Conservation (phyloP, 2,113 vertebrate genomes). For the Halichoerus grypus region DNA sequence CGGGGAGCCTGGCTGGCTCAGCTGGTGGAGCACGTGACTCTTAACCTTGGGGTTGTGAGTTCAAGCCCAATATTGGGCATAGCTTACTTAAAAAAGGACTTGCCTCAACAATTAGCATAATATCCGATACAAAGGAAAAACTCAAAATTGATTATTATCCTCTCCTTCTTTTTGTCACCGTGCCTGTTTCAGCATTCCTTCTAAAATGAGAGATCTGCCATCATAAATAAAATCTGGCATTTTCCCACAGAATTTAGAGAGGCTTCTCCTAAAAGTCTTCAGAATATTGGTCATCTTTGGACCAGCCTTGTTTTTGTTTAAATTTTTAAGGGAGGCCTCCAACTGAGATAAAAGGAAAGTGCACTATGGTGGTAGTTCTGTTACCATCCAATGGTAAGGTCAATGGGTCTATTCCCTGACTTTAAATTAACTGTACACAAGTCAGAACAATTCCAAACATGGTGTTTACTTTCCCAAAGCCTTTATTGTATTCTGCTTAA, state of each 20-base stretch:
- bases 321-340: neutral
- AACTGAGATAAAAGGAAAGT: neutral
- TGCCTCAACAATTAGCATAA: neutral
- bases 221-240: neutral
- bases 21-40: neutral
- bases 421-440: neutral
- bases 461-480: neutral
- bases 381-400: neutral
- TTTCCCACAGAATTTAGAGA: neutral
- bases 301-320: neutral
- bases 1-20: fast-evolving
- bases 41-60: neutral
- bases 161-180: neutral
- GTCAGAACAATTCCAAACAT: neutral
- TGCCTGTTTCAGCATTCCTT: neutral
- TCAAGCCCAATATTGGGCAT: neutral
- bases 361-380: neutral
- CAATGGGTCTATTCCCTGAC: neutral
- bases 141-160: neutral
- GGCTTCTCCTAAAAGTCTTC: neutral
- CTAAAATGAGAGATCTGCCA: neutral
- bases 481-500: neutral
- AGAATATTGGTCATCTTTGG: neutral
- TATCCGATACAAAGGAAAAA: neutral
- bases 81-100: neutral